phyloP scores from a whole-genome alignment of 2,113 vertebrate genomes.

The Oryctolagus cuniculus region DNA sequence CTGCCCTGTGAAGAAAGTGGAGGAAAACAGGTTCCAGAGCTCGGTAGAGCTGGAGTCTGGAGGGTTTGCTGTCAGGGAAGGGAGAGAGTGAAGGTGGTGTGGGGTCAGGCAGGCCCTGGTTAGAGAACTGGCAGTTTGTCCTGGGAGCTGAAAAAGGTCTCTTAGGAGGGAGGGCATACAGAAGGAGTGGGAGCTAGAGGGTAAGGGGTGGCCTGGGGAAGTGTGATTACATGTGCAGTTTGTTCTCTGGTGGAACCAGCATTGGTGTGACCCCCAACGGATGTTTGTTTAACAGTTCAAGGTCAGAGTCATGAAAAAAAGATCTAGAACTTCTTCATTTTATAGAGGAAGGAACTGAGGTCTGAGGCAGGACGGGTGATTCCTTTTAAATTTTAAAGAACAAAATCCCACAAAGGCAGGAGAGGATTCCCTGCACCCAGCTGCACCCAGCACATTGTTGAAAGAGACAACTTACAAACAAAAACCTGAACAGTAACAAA shows the following conservation, averaged over 20 bases:
- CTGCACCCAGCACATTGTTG: neutral
- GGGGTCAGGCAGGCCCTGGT: neutral
- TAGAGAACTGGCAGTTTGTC: neutral
- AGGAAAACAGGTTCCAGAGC: neutral
- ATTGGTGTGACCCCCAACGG: neutral
- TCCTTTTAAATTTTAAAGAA: neutral
- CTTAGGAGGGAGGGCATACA: neutral
- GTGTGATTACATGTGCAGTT: neutral
- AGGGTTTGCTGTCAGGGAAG: neutral
- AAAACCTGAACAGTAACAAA: neutral
- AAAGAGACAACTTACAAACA: conserved; percentile 28
- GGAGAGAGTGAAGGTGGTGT: neutral
- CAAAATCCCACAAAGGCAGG: neutral
- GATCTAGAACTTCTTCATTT: neutral
- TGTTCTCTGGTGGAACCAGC: neutral
- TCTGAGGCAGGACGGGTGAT: neutral
- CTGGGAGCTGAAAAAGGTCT: neutral
- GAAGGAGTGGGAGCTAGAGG: neutral
- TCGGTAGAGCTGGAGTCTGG: neutral
- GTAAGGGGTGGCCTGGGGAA: neutral
- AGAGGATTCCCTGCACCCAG: neutral
- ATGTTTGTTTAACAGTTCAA: neutral
- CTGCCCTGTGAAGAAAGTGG: neutral
- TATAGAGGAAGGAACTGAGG: neutral
- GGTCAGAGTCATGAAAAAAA: neutral